These are phyloP conservation scores for Hydriomena furcata DNA, from an alignment of 2,888 invertebrate species.

Conservation along the genomic window DNA sequence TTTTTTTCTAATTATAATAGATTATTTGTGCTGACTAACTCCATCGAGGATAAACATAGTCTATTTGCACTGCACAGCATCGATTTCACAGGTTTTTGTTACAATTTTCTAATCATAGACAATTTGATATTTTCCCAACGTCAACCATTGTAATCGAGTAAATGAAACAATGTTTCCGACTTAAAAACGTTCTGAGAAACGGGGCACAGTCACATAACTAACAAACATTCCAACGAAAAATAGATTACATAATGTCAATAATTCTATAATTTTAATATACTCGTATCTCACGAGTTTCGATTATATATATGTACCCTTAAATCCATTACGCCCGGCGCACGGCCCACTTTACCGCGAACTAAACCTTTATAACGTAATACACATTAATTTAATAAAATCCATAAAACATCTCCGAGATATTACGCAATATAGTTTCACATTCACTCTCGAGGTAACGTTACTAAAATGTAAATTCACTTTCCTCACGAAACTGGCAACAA, in stretches of 20 bases:
- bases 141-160: slow-evolving; percentile 41
- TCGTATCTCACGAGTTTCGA: slow-evolving; percentile 15
- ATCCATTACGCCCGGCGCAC: slow-evolving; percentile 26
- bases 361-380: slow-evolving; percentile 41
- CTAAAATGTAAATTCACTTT: slow-evolving; percentile 76
- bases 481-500: slow-evolving; percentile 58
- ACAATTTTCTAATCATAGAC: slow-evolving; percentile 52
- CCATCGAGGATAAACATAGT: background rate
- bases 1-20: too few relatives aligned
- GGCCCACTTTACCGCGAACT: slow-evolving; percentile 29
- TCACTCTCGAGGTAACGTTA: slow-evolving; percentile 68
- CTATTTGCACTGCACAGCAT: too few relatives aligned
- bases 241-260: slow-evolving; percentile 24
- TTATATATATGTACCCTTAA: slow-evolving; percentile 24
- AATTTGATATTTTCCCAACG: slow-evolving; percentile 33
- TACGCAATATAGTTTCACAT: slow-evolving; percentile 76
- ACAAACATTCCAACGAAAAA: too few relatives aligned
- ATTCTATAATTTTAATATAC: slow-evolving; percentile 16
- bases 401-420: slow-evolving; percentile 56
- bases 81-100: slow-evolving; percentile 56
- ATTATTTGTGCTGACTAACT: too few relatives aligned
- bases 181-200: slow-evolving; percentile 44
- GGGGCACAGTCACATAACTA: slow-evolving; percentile 36
- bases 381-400: slow-evolving; percentile 49
- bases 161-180: slow-evolving; percentile 43